phyloP scores from a whole-genome alignment of 2,797 vertebrate genomes.

The Sebastes hopkinsi region DNA sequence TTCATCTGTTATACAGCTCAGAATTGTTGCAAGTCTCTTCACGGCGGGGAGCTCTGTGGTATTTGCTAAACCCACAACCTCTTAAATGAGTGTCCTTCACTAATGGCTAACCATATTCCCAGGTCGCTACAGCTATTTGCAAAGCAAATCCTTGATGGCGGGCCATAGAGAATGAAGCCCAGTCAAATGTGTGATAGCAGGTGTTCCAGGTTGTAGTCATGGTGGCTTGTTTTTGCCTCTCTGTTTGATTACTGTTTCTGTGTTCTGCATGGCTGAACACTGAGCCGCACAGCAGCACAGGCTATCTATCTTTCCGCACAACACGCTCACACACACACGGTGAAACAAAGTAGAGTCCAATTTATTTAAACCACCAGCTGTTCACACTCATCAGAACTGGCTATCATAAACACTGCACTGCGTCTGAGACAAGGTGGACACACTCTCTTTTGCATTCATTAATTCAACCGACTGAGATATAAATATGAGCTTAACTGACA shows the following conservation, averaged over 20 bases:
- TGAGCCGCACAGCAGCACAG: conserved; percentile 43
- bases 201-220: conserved; percentile 60
- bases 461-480: conserved; percentile 1
- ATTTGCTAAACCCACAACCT: conserved; percentile 42
- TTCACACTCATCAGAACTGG: conserved; percentile 49
- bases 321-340: neutral
- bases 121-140: conserved; percentile 42
- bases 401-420: conserved; percentile 44
- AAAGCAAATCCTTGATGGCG: conserved; percentile 49
- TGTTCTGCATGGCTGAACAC: conserved; percentile 67
- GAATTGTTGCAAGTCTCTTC: conserved; percentile 19
- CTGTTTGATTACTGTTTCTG: conserved; percentile 68
- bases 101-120: conserved; percentile 59
- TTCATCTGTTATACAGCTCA: neutral
- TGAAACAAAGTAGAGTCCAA: conserved; percentile 44
- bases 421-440: conserved; percentile 36
- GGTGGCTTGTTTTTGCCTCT: conserved; percentile 62
- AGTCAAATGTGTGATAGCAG: conserved; percentile 61
- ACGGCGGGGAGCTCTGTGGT: conserved; percentile 9
- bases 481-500: conserved; percentile 34
- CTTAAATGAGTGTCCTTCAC: conserved; percentile 58
- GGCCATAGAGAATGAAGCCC: conserved; percentile 35
- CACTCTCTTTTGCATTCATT: conserved; percentile 41
- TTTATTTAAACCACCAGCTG: conserved; percentile 68
- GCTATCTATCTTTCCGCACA: conserved; percentile 46